Evolutionary conservation across 2,797 vertebrate genomes (phyloP), one percentile per base, ranked within the genome.

Genomic region (Heteromormyrus szaboi): DNA sequence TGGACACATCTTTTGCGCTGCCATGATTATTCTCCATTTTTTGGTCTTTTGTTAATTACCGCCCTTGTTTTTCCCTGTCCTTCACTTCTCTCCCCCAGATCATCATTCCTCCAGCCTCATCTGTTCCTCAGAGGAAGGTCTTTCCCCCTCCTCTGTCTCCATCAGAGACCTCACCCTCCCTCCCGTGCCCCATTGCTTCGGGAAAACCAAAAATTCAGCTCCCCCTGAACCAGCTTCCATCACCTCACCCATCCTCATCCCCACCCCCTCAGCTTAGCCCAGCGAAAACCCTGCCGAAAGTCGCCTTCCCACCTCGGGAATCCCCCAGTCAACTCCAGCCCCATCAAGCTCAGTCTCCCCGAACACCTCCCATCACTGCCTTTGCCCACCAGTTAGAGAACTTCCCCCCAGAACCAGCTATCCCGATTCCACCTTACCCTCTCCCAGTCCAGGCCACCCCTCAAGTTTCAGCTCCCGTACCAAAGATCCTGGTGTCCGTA

Each of bases 31-130:
- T 90, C 12, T 91, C 85, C 25, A 11, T 86, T 41, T 85, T 46
- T n/a, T 22, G 79, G 59, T 19, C 1, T 59, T 65, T 54, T 89
- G n/a, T 68, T 93, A 72, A 92, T 86, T 89, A 89, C 33, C 41
- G 51, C 90, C 81, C 33, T 79, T 2, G 89, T 87, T 87, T 88
- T 92, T 62, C 91, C 85, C 65, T 72, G 29, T 90, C 90, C 90
- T 87, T 90, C 88, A 89, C 90, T 59, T 79, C 51, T 94, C 89
- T 93, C 93, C 79, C 93, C 91, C 95, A 99, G 98, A 97, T 99
- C 91, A 93, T 97, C 94, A 96, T 97, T 91, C 96, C 96, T 95
- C 97, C 97, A 86, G 96, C 96, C 89, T 97, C 97, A 92, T 97
- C 95, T 0, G 92, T 93, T 88, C 96, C 96, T 72, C 94, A 96